Evolutionary conservation across 1,140 invertebrate genomes (phyloP).

Genomic region (Protaetia brevitarsis): DNA sequence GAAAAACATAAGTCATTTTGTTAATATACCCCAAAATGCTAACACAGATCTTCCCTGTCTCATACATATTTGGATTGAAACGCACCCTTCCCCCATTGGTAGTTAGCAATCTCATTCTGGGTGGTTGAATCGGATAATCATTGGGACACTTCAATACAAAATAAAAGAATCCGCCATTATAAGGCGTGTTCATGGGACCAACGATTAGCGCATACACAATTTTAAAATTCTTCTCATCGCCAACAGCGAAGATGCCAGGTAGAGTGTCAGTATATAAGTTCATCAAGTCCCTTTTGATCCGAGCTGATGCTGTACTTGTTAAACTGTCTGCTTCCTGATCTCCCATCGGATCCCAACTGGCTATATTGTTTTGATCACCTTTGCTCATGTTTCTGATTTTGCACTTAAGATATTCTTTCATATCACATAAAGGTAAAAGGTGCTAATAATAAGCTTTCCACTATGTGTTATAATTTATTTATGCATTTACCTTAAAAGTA

Average conservation of each 20-base stretch:
- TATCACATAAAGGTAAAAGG: too few species aligned
- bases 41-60: constrained; percentile 63
- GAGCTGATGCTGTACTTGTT: constrained; percentile 16
- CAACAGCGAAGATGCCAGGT: constrained; percentile 58
- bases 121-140: constrained; percentile 58
- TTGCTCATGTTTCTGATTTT: constrained; percentile 6
- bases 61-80: constrained; percentile 64
- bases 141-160: constrained; percentile 57
- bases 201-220: constrained; percentile 60
- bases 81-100: constrained; percentile 59
- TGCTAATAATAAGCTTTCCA: too few species aligned
- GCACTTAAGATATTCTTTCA: too few species aligned
- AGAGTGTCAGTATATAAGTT: constrained; percentile 57
- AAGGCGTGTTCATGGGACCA: constrained; percentile 64
- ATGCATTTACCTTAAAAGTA: too few species aligned
- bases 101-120: constrained; percentile 61
- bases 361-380: neutral
- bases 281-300: constrained; percentile 52
- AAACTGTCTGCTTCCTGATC: constrained; percentile 16
- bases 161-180: constrained; percentile 65
- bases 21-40: constrained; percentile 62
- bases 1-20: too few species aligned
- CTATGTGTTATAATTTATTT: too few species aligned
- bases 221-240: constrained; percentile 57
- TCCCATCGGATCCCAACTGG: constrained; percentile 19